Conservation (phyloP, 2,797 vertebrate genomes). For the Galaxias olidus region DNA sequence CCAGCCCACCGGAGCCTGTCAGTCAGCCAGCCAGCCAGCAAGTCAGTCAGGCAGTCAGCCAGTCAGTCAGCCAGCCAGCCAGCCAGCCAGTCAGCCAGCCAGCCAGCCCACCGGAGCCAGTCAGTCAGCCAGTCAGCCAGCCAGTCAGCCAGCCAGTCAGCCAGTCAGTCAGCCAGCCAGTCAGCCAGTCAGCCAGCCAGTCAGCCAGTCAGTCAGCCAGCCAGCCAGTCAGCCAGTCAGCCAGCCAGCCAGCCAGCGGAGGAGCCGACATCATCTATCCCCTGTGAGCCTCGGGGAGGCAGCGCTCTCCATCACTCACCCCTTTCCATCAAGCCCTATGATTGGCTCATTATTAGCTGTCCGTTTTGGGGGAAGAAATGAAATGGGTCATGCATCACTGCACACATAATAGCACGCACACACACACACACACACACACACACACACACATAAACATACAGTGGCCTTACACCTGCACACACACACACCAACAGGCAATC, state of each 20-base stretch:
- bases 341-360: slow-evolving; percentile 74
- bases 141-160: too few species aligned
- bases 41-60: too few species aligned
- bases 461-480: too few species aligned
- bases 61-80: slow-evolving; percentile 6
- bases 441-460: not conserved
- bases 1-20: too few species aligned
- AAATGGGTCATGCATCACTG: slow-evolving; percentile 54
- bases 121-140: slow-evolving; percentile 40
- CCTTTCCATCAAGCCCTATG: slow-evolving; percentile 60
- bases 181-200: not conserved
- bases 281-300: slow-evolving; percentile 48
- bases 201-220: not conserved
- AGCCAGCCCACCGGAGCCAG: not conserved
- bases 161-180: slow-evolving; percentile 6
- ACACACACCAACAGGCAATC: not conserved
- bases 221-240: slow-evolving; percentile 30
- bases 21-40: too few species aligned
- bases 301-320: slow-evolving; percentile 66
- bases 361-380: slow-evolving; percentile 48
- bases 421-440: not conserved
- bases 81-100: not conserved
- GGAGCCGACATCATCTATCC: slow-evolving; percentile 60
- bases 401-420: not conserved
- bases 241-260: slow-evolving; percentile 37